A percentile compares a stretch with the other conserved stretches of the same genome.
Evolutionary conservation across 2,888 invertebrate genomes (phyloP).

Genomic region (Odontothrips loti): DNA sequence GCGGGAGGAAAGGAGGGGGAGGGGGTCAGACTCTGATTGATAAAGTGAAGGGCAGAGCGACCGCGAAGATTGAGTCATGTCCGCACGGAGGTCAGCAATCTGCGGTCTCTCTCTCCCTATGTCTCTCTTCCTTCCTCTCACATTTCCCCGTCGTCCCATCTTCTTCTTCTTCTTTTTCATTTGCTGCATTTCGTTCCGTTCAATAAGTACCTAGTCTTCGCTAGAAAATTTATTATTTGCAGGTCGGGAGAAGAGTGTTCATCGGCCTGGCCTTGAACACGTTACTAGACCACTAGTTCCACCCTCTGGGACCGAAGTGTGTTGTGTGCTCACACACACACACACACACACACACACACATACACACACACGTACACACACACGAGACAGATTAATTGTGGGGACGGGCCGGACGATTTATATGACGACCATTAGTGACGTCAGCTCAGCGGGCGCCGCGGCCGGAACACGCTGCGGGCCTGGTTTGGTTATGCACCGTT

Average conservation of each 20-base stretch:
- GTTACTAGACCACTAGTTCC: too few species aligned
- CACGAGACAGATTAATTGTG: neutral
- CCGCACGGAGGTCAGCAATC: neutral
- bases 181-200: too few species aligned
- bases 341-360: too few species aligned
- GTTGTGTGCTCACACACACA: too few species aligned
- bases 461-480: neutral
- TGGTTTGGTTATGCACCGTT: too few species aligned
- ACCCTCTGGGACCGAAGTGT: too few species aligned
- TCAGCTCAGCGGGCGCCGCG: neutral
- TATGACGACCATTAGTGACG: neutral
- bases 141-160: neutral
- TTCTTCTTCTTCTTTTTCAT: too few species aligned
- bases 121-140: neutral
- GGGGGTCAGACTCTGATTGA: neutral
- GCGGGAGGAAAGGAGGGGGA: neutral
- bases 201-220: too few species aligned
- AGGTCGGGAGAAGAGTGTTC: too few species aligned
- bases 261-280: too few species aligned
- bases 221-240: too few species aligned
- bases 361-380: too few species aligned
- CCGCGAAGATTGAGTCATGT: constrained; percentile 23
- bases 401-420: neutral
- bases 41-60: neutral
- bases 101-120: neutral